phyloP scores from a whole-genome alignment of 2,113 vertebrate species.

The Erythrocercus mccallii region DNA sequence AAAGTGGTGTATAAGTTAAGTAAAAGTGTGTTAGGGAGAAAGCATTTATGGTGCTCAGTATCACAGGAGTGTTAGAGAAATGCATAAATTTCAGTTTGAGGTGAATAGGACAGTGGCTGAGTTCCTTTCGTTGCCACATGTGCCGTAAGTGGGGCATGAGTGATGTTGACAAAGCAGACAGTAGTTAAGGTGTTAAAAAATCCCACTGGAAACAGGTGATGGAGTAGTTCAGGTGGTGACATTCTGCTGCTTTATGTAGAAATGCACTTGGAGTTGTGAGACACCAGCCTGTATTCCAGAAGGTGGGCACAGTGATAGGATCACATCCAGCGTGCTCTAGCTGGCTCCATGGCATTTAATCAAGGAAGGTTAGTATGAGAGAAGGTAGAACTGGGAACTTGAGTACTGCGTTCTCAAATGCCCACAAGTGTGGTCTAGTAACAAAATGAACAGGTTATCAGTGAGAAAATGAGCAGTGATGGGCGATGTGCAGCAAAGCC shows the following conservation, averaged over 20 bases:
- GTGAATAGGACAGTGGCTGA: neutral
- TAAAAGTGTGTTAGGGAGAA: neutral
- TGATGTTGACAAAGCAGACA: neutral
- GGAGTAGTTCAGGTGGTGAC: neutral
- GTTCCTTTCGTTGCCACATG: neutral
- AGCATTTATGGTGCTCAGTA: neutral
- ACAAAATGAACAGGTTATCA: neutral
- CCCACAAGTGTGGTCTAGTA: neutral
- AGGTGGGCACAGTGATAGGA: rapidly evolving
- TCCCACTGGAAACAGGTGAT: neutral
- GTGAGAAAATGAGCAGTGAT: neutral
- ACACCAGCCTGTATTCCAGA: rapidly evolving
- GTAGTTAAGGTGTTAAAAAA: neutral
- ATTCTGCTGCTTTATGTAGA: neutral
- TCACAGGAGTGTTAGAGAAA: neutral
- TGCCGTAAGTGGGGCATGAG: rapidly evolving
- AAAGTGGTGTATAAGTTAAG: neutral
- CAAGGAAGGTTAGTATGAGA: neutral
- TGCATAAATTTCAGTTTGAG: neutral
- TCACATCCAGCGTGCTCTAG: neutral
- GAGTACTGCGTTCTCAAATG: neutral
- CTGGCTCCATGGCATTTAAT: neutral
- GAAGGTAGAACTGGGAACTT: neutral
- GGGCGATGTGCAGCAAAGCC: rapidly evolving
- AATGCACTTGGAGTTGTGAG: neutral